Conservation (phyloP, 2,113 vertebrate species). For the Bubo blakistoni region DNA sequence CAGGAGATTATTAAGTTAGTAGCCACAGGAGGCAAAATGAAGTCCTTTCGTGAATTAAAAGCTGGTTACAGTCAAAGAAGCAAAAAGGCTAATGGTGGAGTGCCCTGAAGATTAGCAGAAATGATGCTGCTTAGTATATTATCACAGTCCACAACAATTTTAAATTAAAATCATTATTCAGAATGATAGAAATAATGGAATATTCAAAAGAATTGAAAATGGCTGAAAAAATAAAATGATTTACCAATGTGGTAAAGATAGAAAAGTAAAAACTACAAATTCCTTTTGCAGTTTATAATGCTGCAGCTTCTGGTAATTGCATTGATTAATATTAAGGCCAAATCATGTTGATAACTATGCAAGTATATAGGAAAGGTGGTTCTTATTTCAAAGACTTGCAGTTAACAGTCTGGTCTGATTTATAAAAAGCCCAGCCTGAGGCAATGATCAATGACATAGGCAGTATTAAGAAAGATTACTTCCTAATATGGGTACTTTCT, state of each 20-base stretch:
- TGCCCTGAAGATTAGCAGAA: neutral
- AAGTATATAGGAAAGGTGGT: neutral
- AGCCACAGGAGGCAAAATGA: slow-evolving; percentile 19
- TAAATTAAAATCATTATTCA: neutral
- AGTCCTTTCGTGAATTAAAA: slow-evolving; percentile 44
- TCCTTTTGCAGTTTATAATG: neutral
- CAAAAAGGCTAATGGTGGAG: neutral
- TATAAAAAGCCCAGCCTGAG: neutral
- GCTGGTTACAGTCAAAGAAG: neutral
- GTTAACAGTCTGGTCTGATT: neutral
- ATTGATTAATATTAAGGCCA: neutral
- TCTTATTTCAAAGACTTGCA: neutral
- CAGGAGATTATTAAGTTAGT: slow-evolving; percentile 27
- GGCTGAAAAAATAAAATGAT: neutral
- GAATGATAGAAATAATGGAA: neutral
- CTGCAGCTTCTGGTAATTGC: neutral
- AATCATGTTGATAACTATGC: neutral
- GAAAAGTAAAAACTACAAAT: neutral
- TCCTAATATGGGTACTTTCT: neutral
- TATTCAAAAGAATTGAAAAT: neutral
- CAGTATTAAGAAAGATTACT: neutral
- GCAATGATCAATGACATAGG: neutral
- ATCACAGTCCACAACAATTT: neutral
- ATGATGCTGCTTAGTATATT: neutral
- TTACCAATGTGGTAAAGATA: neutral